A percentile compares a stretch with the other conserved stretches of the same genome.
phyloP scores from a whole-genome alignment of 2,888 invertebrate species.

The Ochropleura plecta region DNA sequence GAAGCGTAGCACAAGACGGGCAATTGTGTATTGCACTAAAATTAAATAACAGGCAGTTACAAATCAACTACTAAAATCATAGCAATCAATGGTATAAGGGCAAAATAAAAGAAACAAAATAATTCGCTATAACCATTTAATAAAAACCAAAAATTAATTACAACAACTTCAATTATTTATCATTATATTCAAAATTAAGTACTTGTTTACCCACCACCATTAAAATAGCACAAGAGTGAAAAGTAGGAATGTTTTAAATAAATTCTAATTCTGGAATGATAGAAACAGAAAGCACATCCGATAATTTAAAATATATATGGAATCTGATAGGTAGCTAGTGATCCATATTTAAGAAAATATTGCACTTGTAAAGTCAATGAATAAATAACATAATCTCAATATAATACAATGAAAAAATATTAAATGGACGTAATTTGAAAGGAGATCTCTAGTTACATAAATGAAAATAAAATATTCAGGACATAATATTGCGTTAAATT shows the following conservation, averaged over 20 bases:
- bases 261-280: conserved; percentile 55
- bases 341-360: conserved; percentile 57
- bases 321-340: conserved; percentile 31
- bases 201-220: conserved; percentile 83
- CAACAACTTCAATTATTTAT: conserved; percentile 77
- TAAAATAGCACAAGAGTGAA: conserved; percentile 66
- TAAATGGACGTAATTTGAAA: conserved; percentile 75
- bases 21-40: conserved; percentile 15
- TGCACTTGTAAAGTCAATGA: conserved; percentile 63
- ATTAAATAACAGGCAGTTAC: conserved; percentile 33
- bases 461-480: conserved; percentile 66
- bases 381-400: conserved; percentile 64
- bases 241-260: conserved; percentile 66
- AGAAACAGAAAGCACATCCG: conserved; percentile 41
- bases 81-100: conserved; percentile 59
- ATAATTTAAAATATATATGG: conserved; percentile 36
- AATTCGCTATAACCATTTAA: conserved; percentile 85
- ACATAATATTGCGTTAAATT: conserved; percentile 66
- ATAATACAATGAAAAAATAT: conserved; percentile 56
- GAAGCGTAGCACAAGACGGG: conserved; percentile 1
- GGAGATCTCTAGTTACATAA: conserved; percentile 73
- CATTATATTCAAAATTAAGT: conserved; percentile 79
- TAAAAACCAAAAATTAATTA: conserved; percentile 84
- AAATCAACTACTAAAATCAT: conserved; percentile 44
- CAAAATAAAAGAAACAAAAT: conserved; percentile 76